Evolutionary conservation across 2,888 invertebrate genomes (phyloP).

Genomic region (Tanytarsus gracilentus): DNA sequence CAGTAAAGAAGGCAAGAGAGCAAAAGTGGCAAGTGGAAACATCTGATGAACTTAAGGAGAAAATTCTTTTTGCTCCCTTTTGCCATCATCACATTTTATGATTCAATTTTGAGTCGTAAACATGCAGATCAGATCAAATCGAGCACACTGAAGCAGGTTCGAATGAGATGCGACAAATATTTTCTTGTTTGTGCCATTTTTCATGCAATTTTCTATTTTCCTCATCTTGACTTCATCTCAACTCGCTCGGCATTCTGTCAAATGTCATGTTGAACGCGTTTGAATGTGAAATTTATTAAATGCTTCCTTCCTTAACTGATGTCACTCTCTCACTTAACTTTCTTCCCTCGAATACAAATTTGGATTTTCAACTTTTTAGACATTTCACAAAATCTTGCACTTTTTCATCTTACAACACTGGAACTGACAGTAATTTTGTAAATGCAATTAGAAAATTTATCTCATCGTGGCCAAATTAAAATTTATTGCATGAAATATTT

Average conservation of each 20-base stretch:
- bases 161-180: neutral
- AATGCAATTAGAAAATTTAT: no score
- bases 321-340: neutral
- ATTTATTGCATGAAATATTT: neutral
- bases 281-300: conserved; percentile 10
- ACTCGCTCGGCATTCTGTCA: neutral
- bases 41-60: conserved; percentile 8
- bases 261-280: neutral
- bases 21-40: neutral
- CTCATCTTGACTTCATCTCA: neutral
- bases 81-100: neutral
- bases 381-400: neutral
- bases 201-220: neutral
- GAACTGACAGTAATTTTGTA: no score
- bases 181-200: neutral
- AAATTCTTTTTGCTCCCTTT: neutral
- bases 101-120: conserved; percentile 5
- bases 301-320: neutral
- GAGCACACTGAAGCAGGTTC: neutral
- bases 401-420: no score
- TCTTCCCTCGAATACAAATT: neutral
- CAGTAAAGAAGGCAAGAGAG: neutral
- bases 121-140: no score
- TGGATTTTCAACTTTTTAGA: neutral
- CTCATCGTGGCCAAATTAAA: no score